phyloP scores from a whole-genome alignment of 2,113 vertebrate genomes.

The Xiphorhynchus elegans region DNA sequence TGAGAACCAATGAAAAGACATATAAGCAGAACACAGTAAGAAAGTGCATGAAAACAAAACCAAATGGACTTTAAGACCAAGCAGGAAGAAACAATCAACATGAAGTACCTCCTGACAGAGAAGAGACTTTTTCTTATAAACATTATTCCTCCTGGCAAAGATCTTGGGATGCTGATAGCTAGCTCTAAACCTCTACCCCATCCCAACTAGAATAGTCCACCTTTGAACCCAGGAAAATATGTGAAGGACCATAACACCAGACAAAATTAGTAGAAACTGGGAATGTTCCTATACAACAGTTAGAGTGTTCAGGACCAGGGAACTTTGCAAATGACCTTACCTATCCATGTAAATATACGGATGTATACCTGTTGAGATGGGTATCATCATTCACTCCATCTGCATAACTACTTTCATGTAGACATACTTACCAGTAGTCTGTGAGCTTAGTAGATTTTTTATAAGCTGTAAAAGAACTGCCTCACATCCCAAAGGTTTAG shows the following conservation, averaged over 20 bases:
- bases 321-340: neutral
- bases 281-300: neutral
- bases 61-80: neutral
- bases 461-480: neutral
- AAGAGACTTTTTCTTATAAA: neutral
- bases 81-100: neutral
- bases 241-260: neutral
- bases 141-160: neutral
- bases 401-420: neutral
- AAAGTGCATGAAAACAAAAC: neutral
- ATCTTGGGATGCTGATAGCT: neutral
- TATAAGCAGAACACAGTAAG: neutral
- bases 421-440: neutral
- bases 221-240: neutral
- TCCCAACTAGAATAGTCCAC: neutral
- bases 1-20: neutral
- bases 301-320: neutral
- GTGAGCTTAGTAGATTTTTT: neutral
- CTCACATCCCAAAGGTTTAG: neutral
- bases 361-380: accelerated
- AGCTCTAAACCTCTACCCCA: neutral
- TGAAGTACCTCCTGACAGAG: neutral
- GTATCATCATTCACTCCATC: neutral
- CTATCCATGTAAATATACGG: neutral
- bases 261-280: neutral